Percentiles rank a stretch among this genome's conserved stretches.
phyloP scores from a whole-genome alignment of 2,797 vertebrate genomes.

The Atherinosoma microstoma region DNA sequence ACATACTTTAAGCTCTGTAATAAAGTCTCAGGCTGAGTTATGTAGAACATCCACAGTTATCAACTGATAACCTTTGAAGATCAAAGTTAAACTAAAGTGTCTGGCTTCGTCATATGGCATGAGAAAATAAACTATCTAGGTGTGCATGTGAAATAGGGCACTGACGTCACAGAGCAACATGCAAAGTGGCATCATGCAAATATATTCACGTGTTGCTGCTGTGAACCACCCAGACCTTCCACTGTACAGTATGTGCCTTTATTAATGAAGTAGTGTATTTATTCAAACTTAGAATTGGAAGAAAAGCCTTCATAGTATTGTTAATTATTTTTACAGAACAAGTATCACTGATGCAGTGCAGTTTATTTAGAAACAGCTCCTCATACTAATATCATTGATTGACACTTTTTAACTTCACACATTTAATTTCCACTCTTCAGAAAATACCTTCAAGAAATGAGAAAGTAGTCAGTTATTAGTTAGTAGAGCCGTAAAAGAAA shows the following conservation, averaged over 20 bases:
- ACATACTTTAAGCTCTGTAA: background rate
- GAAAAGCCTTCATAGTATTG: background rate
- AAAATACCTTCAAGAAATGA: background rate
- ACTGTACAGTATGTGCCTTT: background rate
- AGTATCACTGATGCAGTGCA: background rate
- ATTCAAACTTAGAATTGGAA: background rate
- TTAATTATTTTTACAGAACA: background rate
- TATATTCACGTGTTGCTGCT: conserved; percentile 31
- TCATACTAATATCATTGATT: background rate
- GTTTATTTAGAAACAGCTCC: background rate
- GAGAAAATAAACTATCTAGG: background rate
- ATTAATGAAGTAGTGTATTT: conserved; percentile 1
- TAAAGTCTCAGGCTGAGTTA: background rate
- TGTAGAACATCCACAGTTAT: background rate
- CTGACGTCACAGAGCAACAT: conserved; percentile 39
- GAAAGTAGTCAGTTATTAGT: too few relatives aligned
- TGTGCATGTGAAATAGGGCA: background rate
- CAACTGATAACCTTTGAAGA: background rate
- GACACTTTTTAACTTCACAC: background rate
- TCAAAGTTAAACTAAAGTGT: background rate
- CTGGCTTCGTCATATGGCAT: background rate
- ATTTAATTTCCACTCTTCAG: background rate
- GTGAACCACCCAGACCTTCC: background rate
- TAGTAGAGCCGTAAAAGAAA: background rate
- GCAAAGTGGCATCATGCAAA: conserved; percentile 76